A percentile compares a stretch with the other conserved stretches of the same genome.
These are phyloP conservation scores for Adela reaumurella DNA, from an alignment of 2,888 invertebrate species.

Conservation along the genomic window DNA sequence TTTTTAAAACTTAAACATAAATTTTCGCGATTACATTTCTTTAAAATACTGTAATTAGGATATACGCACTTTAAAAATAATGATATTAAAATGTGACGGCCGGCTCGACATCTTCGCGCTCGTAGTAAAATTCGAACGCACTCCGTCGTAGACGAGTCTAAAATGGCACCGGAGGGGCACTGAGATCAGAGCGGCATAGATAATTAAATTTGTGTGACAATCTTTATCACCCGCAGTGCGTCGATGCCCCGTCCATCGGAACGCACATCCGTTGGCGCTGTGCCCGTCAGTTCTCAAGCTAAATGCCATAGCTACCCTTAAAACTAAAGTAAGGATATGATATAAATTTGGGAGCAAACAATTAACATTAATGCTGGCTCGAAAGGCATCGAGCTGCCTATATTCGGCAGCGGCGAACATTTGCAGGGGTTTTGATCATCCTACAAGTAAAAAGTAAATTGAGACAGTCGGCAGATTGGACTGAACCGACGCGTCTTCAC, in stretches of 20 bases:
- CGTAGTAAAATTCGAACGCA: not conserved
- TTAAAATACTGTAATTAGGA: constrained; percentile 53
- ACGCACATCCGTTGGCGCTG: not conserved
- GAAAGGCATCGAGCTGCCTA: not conserved
- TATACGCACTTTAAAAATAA: constrained; percentile 46
- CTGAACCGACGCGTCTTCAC: too few relatives aligned
- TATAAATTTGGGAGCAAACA: not conserved
- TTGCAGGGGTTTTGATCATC: too few relatives aligned
- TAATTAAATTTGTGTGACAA: not conserved
- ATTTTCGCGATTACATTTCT: constrained; percentile 36
- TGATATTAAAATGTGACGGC: constrained; percentile 47
- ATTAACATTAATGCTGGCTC: not conserved
- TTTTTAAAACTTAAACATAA: constrained; percentile 45
- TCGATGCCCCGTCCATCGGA: not conserved
- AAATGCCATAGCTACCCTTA: not conserved
- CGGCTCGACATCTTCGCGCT: constrained; percentile 6
- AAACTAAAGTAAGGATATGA: not conserved
- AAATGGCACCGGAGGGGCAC: not conserved
- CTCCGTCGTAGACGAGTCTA: too few relatives aligned
- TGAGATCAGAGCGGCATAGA: not conserved
- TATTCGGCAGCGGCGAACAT: too few relatives aligned
- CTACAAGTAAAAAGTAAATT: too few relatives aligned
- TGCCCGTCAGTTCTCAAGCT: not conserved
- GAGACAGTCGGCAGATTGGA: too few relatives aligned
- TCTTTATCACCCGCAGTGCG: not conserved